Evolutionary conservation across 2,888 invertebrate species (phyloP).

Genomic region (Cistogaster globosa): DNA sequence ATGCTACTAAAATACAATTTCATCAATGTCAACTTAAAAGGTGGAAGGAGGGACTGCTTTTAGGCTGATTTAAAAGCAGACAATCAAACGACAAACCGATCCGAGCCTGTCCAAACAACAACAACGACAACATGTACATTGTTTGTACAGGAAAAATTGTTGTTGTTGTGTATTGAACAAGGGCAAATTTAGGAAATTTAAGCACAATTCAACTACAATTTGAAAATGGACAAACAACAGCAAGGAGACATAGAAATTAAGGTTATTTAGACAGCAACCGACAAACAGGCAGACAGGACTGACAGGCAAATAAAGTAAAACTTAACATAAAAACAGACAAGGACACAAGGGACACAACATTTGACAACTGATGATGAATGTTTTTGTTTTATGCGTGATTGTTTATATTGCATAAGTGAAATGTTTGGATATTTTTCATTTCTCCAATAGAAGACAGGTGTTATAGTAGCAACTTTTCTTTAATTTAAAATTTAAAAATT

Average conservation of each 20-base stretch:
- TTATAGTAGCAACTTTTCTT: neutral
- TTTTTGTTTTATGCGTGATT: conserved; percentile 20
- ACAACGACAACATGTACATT: conserved; percentile 23
- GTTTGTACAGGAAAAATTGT: conserved; percentile 25
- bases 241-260: conserved; percentile 34
- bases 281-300: conserved; percentile 28
- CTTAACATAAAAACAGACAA: conserved; percentile 41
- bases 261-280: conserved; percentile 55
- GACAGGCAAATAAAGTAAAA: conserved; percentile 29
- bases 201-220: conserved; percentile 48
- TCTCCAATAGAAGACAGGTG: neutral
- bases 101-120: conserved; percentile 18
- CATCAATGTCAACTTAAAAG: conserved; percentile 58
- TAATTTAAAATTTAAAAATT: neutral
- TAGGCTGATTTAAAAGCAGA: neutral
- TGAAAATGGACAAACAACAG: conserved; percentile 46
- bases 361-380: conserved; percentile 68
- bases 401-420: neutral
- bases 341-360: conserved; percentile 61
- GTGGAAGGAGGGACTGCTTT: conserved; percentile 1
- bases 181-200: conserved; percentile 46
- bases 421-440: neutral
- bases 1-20: conserved; percentile 66
- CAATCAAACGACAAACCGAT: neutral
- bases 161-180: conserved; percentile 46